Evolutionary conservation across 1,140 invertebrate species (phyloP).

Genomic region (Phymorhynchus buccinoides): DNA sequence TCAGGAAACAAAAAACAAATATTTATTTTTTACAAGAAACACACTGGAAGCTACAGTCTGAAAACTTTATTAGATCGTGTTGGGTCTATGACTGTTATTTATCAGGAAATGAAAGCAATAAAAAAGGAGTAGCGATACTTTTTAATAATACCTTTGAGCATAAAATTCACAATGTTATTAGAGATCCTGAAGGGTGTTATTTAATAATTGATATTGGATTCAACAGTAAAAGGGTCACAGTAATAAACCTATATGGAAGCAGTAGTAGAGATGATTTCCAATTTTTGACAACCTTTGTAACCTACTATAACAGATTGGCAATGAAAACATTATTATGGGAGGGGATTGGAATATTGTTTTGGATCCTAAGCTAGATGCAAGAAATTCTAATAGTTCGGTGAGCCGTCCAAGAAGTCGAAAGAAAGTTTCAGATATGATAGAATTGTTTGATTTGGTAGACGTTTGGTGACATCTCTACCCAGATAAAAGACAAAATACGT

Average conservation of each 20-base stretch:
- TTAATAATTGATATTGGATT: neutral
- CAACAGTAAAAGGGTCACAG: neutral
- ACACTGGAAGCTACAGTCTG: neutral
- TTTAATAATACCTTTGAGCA: slow-evolving; percentile 1
- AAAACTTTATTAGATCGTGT: neutral
- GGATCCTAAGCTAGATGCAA: neutral
- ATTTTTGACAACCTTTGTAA: neutral
- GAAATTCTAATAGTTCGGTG: neutral
- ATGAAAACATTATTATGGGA: neutral
- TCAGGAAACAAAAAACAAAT: neutral
- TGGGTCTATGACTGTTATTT: neutral
- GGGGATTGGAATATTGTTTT: neutral
- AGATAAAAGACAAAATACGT: neutral
- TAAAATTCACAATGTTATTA: neutral
- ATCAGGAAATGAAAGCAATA: neutral
- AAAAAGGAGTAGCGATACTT: neutral
- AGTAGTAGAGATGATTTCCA: neutral
- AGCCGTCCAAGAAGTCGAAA: neutral
- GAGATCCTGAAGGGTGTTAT: neutral
- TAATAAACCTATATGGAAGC: neutral
- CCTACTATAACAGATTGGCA: neutral
- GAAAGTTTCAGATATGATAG: neutral
- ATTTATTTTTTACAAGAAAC: neutral
- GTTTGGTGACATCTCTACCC: neutral
- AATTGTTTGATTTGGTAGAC: neutral